Evolutionary conservation across 2,888 invertebrate genomes (phyloP), one percentile per base, ranked within the genome.

Genomic region (Clepsis dumicolana): DNA sequence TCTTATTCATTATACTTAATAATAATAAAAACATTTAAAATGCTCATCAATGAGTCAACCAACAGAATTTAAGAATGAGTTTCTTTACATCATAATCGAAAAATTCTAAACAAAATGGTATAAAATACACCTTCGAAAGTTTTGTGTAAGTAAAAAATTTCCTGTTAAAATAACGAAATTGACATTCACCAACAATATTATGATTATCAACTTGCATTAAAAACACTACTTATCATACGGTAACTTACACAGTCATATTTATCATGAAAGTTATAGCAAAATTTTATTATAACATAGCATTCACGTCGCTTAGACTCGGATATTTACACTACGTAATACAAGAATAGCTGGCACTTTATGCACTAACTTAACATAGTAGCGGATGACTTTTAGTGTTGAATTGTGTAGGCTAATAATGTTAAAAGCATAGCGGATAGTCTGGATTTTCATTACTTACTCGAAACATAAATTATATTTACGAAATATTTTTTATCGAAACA

Each of bases 261-360:
- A 64, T 65, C 56, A 61, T 71, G 29, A 41, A 27, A 69, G 70
- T 65, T 67, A 67, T 71, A 73, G 71, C 78, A 76, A 75, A 69
- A 73, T 75, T 50, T 62, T 61, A 48, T 41, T 76, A 76, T 77
- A 77, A 79, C 71, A 65, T 85, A 87, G 83, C 77, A 70, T 74
- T 80, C 77, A 82, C 79, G 78, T 74, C 70, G 78, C 81, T 83
- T 88, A 88, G 83, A 78, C 72, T 80, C 77, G 74, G 83, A 85
- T 89, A 83, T 85, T 83, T 80, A 86, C 87, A 89, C 87, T 78
- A 82, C 80, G 75, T 81, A 74, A 84, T 81, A 74, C 85, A 85
- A 77, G 84, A 74, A 80, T 92, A 92, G 92, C 84, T 84, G 84
- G 92, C 92, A 92, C 92, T 79, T 85, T 82, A 83, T 83, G 77